Percentiles rank a stretch among this genome's conserved stretches.
phyloP scores from a whole-genome alignment of 2,797 vertebrate genomes.

The Eremophila alpestris region DNA sequence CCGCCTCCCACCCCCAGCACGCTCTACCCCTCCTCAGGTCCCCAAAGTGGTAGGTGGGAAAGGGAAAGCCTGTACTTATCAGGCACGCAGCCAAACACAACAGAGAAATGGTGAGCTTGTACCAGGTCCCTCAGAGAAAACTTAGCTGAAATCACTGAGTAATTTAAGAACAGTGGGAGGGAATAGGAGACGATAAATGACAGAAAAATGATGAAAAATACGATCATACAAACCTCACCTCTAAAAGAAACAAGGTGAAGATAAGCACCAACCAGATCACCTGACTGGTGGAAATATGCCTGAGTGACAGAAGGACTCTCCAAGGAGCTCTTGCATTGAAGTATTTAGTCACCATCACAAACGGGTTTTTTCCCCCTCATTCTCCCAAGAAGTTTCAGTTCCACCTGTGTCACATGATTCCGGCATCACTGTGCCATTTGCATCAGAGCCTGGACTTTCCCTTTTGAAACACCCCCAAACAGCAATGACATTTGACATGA shows the following conservation, averaged over 20 bases:
- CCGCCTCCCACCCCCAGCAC: background rate
- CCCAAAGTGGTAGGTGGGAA: background rate
- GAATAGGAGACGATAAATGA: background rate
- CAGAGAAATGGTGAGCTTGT: accelerated
- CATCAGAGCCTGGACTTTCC: background rate
- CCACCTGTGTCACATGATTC: background rate
- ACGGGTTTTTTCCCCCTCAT: background rate
- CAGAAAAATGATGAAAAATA: background rate
- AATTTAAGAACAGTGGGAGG: background rate
- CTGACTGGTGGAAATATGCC: background rate
- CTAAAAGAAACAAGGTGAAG: background rate
- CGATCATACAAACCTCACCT: background rate
- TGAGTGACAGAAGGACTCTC: background rate
- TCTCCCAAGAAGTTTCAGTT: conserved; percentile 5
- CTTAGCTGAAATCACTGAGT: background rate
- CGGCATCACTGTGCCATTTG: background rate
- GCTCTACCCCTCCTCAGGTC: background rate
- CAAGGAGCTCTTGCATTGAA: background rate
- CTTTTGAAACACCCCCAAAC: background rate
- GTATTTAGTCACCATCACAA: background rate
- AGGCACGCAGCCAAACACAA: background rate
- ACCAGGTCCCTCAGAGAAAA: background rate
- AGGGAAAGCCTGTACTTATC: background rate
- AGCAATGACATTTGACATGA: background rate
- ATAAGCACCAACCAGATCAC: background rate